These are phyloP conservation scores for Heliconius ethilla DNA, from an alignment of 2,888 invertebrate species.

Conservation along the genomic window DNA sequence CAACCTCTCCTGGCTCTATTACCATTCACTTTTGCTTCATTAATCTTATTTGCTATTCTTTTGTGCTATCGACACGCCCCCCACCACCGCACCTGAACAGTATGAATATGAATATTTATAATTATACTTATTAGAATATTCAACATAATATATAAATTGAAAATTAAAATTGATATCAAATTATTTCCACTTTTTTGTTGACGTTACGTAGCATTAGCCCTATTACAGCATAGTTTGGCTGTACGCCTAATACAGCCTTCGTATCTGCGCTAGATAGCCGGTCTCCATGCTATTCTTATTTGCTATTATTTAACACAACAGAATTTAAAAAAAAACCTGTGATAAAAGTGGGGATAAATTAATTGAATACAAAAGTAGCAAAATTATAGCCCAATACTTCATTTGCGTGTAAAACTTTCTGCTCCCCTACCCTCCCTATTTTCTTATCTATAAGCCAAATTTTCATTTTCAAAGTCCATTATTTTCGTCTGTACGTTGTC, in stretches of 20 bases:
- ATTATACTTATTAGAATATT: neutral
- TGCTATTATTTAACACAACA: slow-evolving; percentile 20
- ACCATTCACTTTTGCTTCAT: too few species aligned
- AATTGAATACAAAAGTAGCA: neutral
- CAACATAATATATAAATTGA: neutral
- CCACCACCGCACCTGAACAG: too few species aligned
- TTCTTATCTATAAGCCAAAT: too few species aligned
- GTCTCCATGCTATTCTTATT: slow-evolving; percentile 22
- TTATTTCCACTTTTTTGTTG: neutral
- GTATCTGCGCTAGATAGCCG: slow-evolving; percentile 39
- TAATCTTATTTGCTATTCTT: too few species aligned
- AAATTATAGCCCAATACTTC: neutral
- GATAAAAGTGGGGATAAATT: neutral
- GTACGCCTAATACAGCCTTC: slow-evolving; percentile 34
- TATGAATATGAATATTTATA: too few species aligned
- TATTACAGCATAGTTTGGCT: slow-evolving; percentile 39
- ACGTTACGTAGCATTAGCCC: slow-evolving; percentile 35
- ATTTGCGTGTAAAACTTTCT: too few species aligned
- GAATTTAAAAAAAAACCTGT: neutral
- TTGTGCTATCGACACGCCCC: too few species aligned
- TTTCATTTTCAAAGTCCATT: too few species aligned
- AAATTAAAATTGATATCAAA: neutral
- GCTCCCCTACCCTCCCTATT: too few species aligned
- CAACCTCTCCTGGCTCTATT: too few species aligned
- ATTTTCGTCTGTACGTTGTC: too few species aligned